Percentiles rank a stretch among this genome's conserved stretches.
phyloP scores from a whole-genome alignment of 2,888 invertebrate species.

The Atethmia centrago region DNA sequence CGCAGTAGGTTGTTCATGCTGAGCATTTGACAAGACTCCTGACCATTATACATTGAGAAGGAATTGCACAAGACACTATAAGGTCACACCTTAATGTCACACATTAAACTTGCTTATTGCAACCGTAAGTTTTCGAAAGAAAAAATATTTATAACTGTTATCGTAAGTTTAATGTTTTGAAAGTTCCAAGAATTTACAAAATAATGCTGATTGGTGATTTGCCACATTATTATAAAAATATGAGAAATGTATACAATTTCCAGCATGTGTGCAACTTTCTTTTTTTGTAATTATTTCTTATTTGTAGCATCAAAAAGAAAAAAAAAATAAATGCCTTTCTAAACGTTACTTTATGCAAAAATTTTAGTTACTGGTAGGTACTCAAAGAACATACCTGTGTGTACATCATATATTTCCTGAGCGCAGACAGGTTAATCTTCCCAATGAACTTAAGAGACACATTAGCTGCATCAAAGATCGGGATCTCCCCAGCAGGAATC shows the following conservation, averaged over 20 bases:
- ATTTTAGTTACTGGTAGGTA: neutral
- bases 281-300: neutral
- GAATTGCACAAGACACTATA: conserved; percentile 34
- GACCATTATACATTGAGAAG: neutral
- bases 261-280: neutral
- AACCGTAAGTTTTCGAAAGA: conserved; percentile 24
- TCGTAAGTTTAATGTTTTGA: conserved; percentile 2
- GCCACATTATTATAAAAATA: conserved; percentile 9
- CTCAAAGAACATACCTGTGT: conserved; percentile 89
- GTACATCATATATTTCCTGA: conserved; percentile 93
- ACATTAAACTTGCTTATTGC: conserved; percentile 25
- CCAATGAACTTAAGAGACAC: conserved; percentile 92
- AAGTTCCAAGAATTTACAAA: neutral
- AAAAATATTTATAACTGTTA: neutral
- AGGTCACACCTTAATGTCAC: conserved; percentile 15
- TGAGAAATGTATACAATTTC: neutral
- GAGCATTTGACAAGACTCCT: neutral
- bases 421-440: conserved; percentile 91
- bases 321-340: neutral
- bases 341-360: neutral
- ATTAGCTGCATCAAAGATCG: conserved; percentile 93
- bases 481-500: conserved; percentile 92
- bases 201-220: neutral
- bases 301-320: neutral
- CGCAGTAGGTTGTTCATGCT: neutral